These are phyloP conservation scores for Eristalis pertinax DNA, from an alignment of 2,888 invertebrate genomes.

Conservation along the genomic window DNA sequence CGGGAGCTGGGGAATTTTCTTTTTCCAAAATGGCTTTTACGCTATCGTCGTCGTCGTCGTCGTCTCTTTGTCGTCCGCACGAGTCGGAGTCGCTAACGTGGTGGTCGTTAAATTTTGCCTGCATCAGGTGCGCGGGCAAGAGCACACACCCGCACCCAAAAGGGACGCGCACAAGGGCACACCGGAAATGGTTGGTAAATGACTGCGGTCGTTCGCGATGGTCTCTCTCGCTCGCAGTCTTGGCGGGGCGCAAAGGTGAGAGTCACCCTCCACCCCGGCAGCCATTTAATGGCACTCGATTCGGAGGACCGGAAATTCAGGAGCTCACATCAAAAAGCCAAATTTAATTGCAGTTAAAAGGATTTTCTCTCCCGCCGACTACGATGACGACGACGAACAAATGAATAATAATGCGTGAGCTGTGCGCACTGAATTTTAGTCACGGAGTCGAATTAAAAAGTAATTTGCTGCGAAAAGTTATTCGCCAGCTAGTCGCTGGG, in stretches of 20 bases:
- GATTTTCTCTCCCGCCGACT: slow-evolving; percentile 27
- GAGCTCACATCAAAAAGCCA: slow-evolving; percentile 65
- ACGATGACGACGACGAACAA: slow-evolving; percentile 26
- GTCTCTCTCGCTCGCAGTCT: slow-evolving; percentile 11
- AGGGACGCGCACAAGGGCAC: slow-evolving; percentile 35
- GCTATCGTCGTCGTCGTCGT: neutral
- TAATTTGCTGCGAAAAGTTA: slow-evolving; percentile 63
- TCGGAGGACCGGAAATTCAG: slow-evolving; percentile 45
- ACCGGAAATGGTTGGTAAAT: slow-evolving; percentile 54
- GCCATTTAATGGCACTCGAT: slow-evolving; percentile 41
- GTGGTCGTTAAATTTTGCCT: slow-evolving; percentile 67
- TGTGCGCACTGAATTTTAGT: slow-evolving; percentile 62
- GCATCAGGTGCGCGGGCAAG: slow-evolving; percentile 57
- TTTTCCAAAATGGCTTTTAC: slow-evolving; percentile 33
- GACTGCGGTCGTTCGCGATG: slow-evolving; percentile 32
- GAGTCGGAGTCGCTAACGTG: slow-evolving; percentile 33
- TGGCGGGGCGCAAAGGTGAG: neutral
- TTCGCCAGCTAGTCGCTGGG: slow-evolving; percentile 18
- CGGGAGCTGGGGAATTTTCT: slow-evolving; percentile 8
- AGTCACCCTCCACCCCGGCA: neutral
- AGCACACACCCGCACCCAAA: neutral
- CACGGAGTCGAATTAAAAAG: slow-evolving; percentile 69
- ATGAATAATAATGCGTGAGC: slow-evolving; percentile 70
- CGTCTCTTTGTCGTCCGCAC: neutral
- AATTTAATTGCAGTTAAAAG: slow-evolving; percentile 71